Evolutionary conservation across 2,888 invertebrate genomes (phyloP).

Genomic region (Ichneumoninae sp.): DNA sequence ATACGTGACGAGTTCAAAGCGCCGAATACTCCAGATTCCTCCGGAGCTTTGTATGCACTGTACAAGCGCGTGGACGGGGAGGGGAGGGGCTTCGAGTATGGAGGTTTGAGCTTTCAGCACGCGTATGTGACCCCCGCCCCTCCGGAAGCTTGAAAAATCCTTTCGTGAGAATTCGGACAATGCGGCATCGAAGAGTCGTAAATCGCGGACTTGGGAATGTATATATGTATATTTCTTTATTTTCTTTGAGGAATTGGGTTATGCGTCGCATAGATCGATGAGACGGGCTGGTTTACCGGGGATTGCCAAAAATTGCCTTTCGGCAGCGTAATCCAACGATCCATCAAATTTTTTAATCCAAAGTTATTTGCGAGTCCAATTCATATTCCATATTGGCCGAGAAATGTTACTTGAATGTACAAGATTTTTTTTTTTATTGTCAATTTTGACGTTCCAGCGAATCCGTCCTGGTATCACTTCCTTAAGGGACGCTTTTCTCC

Average conservation of each 20-base stretch:
- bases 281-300: background rate
- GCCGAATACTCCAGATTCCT: constrained; percentile 63
- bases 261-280: background rate
- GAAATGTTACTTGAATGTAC: no score
- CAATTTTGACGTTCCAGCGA: no score
- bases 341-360: background rate
- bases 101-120: constrained; percentile 44
- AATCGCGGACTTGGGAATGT: background rate
- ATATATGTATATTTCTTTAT: background rate
- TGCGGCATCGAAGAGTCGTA: constrained; percentile 5
- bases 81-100: background rate
- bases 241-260: background rate
- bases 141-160: constrained; percentile 29
- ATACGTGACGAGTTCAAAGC: constrained; percentile 66
- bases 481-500: background rate
- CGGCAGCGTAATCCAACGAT: background rate
- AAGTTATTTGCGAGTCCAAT: background rate
- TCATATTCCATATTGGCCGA: no score
- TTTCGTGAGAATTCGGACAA: constrained; percentile 35
- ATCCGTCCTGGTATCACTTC: no score
- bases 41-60: constrained; percentile 50
- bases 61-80: background rate
- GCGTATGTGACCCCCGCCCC: constrained; percentile 25
- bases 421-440: no score
- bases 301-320: background rate